Conservation (phyloP, 2,888 invertebrate species). For the Nomada hirtipes region DNA sequence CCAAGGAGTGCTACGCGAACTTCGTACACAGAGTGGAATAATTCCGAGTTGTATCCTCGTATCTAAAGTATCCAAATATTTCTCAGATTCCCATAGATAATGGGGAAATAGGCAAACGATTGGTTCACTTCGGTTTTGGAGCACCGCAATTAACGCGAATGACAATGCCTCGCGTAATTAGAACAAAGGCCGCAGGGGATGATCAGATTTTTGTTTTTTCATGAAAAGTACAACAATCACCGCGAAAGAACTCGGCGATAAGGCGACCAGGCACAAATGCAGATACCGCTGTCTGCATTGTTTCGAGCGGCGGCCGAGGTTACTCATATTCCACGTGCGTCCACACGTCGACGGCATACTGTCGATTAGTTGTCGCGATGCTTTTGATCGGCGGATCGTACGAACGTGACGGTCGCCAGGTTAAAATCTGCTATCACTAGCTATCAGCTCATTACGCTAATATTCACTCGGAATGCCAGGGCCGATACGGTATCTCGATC, state of each 20-base stretch:
- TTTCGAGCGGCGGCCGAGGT: constrained; percentile 45
- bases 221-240: constrained; percentile 27
- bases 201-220: constrained; percentile 28
- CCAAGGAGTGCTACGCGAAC: constrained; percentile 41
- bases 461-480: constrained; percentile 82
- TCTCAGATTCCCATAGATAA: background rate
- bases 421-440: constrained; percentile 80
- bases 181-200: constrained; percentile 17
- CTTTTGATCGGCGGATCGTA: constrained; percentile 69
- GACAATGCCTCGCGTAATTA: constrained; percentile 29
- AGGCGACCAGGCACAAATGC: constrained; percentile 26
- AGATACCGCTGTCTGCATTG: constrained; percentile 42
- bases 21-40: constrained; percentile 30
- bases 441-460: constrained; percentile 84
- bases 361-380: constrained; percentile 65
- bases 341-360: constrained; percentile 28
- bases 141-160: too few relatives aligned
- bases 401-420: constrained; percentile 75
- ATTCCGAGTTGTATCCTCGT: background rate
- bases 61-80: background rate
- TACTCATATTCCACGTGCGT: constrained; percentile 52
- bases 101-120: background rate
- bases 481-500: constrained; percentile 81
- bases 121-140: too few relatives aligned
- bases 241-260: constrained; percentile 53